Percentiles rank a stretch among this genome's conserved stretches.
These are phyloP conservation scores for Agapornis canus DNA, from an alignment of 2,797 vertebrate genomes.

Conservation along the genomic window DNA sequence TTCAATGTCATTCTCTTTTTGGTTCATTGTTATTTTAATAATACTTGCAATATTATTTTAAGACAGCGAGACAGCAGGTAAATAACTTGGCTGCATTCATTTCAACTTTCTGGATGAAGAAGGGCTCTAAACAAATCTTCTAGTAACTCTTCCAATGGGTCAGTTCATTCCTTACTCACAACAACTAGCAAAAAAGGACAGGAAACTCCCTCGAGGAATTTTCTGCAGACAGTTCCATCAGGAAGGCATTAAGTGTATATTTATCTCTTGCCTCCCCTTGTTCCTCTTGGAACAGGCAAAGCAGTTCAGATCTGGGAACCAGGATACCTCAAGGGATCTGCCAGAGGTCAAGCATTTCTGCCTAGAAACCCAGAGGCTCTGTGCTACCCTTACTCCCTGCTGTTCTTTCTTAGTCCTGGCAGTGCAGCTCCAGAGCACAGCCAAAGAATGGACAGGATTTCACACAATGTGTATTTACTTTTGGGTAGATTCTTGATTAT, in stretches of 20 bases:
- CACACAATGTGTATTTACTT: constrained; percentile 26
- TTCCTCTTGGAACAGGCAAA: constrained; percentile 40
- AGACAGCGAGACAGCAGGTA: neutral
- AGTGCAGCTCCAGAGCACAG: neutral
- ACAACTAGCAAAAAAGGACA: constrained; percentile 5
- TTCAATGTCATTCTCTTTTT: constrained; percentile 1
- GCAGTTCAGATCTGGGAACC: constrained; percentile 28
- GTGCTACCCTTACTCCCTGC: constrained; percentile 6
- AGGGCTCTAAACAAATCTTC: neutral
- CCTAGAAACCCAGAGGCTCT: neutral
- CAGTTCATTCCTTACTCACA: neutral
- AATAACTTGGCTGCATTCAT: neutral
- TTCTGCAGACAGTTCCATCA: constrained; percentile 45
- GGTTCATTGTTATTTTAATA: constrained; percentile 62
- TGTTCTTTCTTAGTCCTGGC: constrained; percentile 30
- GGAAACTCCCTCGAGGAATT: constrained; percentile 63
- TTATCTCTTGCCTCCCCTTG: constrained; percentile 55
- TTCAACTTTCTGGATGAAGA: constrained; percentile 2
- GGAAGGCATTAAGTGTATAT: constrained; percentile 65
- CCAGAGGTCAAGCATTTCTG: constrained; percentile 58
- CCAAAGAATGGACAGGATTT: constrained; percentile 11
- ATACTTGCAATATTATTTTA: constrained; percentile 64
- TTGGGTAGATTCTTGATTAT: neutral
- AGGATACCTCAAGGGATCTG: constrained; percentile 55
- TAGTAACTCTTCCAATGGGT: constrained; percentile 14